These are phyloP conservation scores for Ptilonorhynchus violaceus DNA, from an alignment of 2,113 vertebrate genomes.

Conservation along the genomic window DNA sequence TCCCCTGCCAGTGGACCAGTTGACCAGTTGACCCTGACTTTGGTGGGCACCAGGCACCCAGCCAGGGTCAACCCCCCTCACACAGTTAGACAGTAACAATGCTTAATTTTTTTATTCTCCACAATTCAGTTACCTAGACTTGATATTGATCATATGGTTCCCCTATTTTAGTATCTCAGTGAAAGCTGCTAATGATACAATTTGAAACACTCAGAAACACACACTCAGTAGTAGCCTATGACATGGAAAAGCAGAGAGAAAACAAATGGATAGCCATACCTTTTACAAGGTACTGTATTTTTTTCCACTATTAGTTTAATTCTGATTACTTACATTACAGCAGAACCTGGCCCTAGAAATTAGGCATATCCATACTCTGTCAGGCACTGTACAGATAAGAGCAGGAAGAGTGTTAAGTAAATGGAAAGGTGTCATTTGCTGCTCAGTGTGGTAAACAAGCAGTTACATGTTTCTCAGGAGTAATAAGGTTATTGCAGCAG, in stretches of 20 bases:
- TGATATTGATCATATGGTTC: background rate
- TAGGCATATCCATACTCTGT: background rate
- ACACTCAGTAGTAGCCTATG: background rate
- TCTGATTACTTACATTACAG: background rate
- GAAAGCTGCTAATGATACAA: background rate
- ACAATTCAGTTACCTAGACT: background rate
- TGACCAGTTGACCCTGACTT: background rate
- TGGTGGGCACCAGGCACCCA: background rate
- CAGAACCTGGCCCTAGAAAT: background rate
- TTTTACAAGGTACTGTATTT: background rate
- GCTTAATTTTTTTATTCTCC: background rate
- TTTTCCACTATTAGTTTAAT: background rate
- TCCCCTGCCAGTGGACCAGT: no score
- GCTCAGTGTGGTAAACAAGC: background rate
- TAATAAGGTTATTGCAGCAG: background rate
- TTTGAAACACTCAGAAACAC: background rate
- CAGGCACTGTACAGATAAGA: fast-evolving
- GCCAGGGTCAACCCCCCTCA: background rate
- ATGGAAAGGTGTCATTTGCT: background rate
- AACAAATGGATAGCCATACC: fast-evolving
- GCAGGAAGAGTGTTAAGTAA: background rate
- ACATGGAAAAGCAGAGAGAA: background rate
- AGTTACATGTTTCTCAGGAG: background rate
- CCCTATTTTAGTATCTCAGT: background rate
- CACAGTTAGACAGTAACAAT: background rate